Evolutionary conservation across 2,113 vertebrate species (phyloP), one percentile per base, ranked within the genome.

Genomic region (Antigone vipio): DNA sequence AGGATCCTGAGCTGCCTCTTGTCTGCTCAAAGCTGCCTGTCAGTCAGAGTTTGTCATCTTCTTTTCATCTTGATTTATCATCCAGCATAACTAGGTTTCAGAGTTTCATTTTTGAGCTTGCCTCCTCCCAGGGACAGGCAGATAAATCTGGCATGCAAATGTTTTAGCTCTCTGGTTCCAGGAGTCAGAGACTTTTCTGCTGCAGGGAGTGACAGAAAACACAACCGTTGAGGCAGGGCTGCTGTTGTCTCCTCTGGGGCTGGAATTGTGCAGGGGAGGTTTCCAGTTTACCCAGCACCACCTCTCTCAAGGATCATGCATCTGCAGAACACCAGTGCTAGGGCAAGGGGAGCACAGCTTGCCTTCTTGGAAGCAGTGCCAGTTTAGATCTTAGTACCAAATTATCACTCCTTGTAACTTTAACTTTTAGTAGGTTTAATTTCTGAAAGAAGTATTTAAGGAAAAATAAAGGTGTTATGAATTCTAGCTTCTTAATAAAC

Each of bases 41-140:
- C 83, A 35, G 27, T 98, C 96, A 75, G 62, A 27, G 35, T 44
- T 95, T 91, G 89, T 97, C 97, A 91, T 32, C 89, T 73, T 75
- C 81, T 45, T 88, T 96, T 95, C 93, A 59, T 93, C 95, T 93
- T 96, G 92, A 97, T 97, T 97, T 96, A 97, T 96, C 63, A 87
- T 72, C 92, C 74, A 76, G 83, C 63, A 17, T 93, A 97, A 97
- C 72, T 81, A 62, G 92, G 74, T 91, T 96, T 97, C 81, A 83
- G 92, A 92, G 79, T 85, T 93, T 93, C 83, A 47, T 80, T 95
- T 90, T 93, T 75, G 89, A 80, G 85, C 78, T 97, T 47, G 11
- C 86, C 92, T 94, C 64, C 76, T 95, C 89, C 64, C 42, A 86
- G 86, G 74, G 86, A 84, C 17, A 22, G 86, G 81, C 72, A 71